These are phyloP conservation scores for Scylla paramamosain DNA, from an alignment of 1,140 invertebrate species.

Conservation along the genomic window DNA sequence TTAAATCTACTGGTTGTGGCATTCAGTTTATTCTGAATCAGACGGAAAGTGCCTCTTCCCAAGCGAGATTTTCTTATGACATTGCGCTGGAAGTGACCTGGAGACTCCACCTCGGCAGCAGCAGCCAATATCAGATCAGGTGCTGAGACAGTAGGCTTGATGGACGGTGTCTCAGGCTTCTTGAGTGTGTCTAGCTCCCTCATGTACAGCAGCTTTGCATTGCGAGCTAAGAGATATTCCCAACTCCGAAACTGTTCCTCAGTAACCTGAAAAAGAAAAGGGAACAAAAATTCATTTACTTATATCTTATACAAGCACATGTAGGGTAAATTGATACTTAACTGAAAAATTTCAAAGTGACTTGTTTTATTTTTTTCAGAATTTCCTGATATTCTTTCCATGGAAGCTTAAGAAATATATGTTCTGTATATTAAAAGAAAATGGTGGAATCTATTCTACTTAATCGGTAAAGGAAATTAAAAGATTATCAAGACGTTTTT, in stretches of 20 bases:
- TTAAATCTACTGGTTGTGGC: conserved; percentile 70
- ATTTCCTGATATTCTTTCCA: too few species aligned
- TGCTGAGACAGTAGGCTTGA: conserved; percentile 58
- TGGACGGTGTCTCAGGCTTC: conserved; percentile 32
- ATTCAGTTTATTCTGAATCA: conserved; percentile 66
- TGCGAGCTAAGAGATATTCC: conserved; percentile 96
- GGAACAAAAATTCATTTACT: not conserved
- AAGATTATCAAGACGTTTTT: too few species aligned
- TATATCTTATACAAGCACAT: not conserved
- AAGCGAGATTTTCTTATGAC: conserved; percentile 65
- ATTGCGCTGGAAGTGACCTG: conserved; percentile 62
- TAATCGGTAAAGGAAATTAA: too few species aligned
- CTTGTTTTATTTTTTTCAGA: too few species aligned
- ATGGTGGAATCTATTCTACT: too few species aligned
- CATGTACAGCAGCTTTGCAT: conserved; percentile 92
- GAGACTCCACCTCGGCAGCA: conserved; percentile 47
- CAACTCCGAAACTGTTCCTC: conserved; percentile 95
- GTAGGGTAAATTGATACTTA: not conserved
- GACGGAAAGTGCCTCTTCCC: conserved; percentile 64
- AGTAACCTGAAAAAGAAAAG: conserved; percentile 81
- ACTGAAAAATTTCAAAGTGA: too few species aligned
- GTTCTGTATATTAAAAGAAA: too few species aligned
- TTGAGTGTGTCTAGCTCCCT: conserved; percentile 90
- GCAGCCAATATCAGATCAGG: conserved; percentile 62
- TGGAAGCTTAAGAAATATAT: too few species aligned